A percentile compares a stretch with the other conserved stretches of the same genome.
phyloP scores from a whole-genome alignment of 1,140 invertebrate genomes.

The Drosophila baimaii region DNA sequence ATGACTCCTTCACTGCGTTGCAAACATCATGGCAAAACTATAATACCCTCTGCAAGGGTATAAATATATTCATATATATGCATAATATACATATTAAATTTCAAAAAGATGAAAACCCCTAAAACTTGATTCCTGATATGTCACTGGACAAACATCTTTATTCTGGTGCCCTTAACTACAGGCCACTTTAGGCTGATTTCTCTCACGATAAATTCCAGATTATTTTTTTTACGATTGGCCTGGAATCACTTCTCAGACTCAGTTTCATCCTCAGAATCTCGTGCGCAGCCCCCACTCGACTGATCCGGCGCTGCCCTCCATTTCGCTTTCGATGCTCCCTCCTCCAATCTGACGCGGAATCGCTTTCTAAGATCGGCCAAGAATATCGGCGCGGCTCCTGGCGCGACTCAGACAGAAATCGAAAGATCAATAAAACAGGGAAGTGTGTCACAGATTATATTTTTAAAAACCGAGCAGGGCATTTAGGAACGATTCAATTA shows the following conservation, averaged over 20 bases:
- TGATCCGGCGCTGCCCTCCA: conserved; percentile 13
- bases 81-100: not conserved
- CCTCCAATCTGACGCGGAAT: conserved; percentile 19
- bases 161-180: conserved; percentile 6
- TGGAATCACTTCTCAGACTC: conserved; percentile 49
- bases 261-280: conserved; percentile 31
- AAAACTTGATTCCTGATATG: not conserved
- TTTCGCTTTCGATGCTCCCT: conserved; percentile 59
- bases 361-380: conserved; percentile 61
- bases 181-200: conserved; percentile 28
- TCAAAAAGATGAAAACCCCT: not conserved
- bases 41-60: too few species aligned
- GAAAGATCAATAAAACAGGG: conserved; percentile 22
- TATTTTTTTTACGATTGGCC: conserved; percentile 33
- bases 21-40: too few species aligned
- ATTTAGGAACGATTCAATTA: conserved; percentile 73
- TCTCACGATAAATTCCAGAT: conserved; percentile 51
- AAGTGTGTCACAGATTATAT: conserved; percentile 75
- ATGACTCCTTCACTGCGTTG: too few species aligned
- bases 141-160: conserved; percentile 4
- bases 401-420: conserved; percentile 13
- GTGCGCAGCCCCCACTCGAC: conserved; percentile 6
- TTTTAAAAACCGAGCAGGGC: conserved; percentile 53
- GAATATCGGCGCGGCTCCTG: conserved; percentile 10
- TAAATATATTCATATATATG: not conserved